Base-by-base conservation (phyloP, 2,113 vertebrate species). In the Cyanoderma ruficeps region DNA sequence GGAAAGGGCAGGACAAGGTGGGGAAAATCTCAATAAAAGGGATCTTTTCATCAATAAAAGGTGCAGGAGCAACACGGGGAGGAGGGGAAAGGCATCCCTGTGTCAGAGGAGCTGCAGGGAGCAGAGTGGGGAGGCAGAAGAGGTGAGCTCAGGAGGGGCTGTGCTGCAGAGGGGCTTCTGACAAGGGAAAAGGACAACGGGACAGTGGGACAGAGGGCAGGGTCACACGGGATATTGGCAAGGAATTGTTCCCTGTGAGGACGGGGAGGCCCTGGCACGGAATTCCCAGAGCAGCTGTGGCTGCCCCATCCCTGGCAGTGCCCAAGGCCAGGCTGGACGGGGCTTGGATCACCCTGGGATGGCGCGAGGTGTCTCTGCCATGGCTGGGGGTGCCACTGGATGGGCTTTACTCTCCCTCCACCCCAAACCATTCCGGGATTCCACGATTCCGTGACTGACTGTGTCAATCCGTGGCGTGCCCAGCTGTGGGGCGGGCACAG, bases 381-480 rank as follows among this genome's bases (percentile, higher is more conserved):
- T 3, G 23, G 77, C 52, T 28, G 33, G 37, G 25, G 10, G 19
- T 50, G 59, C 6, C 7, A 17, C 44, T 14, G 39, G 10, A 2
- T 2, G 33, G 10, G 0, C 13, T 12, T n/a, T 4, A 2, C 6
- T 10, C 4, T 41, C 30, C 30, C 35, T 19, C 47, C 55, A 47
- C 6, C 35, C 63, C 53, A 42, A 46, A 4, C 19, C 46, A 4
- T 6, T 20, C 63, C 41, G 20, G 0, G 1, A 28, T 33, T 30
- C 42, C 33, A 2, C 2, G 10, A 47, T 13, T 23, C 47, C 47
- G 7, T 13, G 47, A 6, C 7, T 50, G 28, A 53, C 15, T 2
- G 46, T 24, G 24, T 6, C 10, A 39, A 42, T 4, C 22, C 3
- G 0, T 1, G 0, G 0, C 0, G 0, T n/a, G 50, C 55, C 30